These are phyloP conservation scores for Urophycis tenuis DNA, from an alignment of 2,797 vertebrate species.

Conservation along the genomic window DNA sequence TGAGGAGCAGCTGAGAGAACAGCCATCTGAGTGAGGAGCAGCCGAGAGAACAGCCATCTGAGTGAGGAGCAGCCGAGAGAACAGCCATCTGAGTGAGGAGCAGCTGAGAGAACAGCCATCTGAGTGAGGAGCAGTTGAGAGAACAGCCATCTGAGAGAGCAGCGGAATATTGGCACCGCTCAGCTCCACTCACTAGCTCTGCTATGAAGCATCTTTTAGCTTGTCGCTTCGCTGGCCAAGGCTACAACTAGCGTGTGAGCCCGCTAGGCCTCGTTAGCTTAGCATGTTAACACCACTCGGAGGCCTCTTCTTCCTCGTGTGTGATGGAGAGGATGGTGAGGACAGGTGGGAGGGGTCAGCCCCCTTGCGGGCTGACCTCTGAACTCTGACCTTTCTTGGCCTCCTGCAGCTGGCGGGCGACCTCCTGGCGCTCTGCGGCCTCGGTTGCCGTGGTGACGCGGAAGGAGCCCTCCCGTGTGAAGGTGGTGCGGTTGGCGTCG, in stretches of 20 bases:
- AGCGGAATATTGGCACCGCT: background rate
- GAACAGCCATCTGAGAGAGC: background rate
- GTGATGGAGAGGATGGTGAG: too few species aligned
- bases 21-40: too few species aligned
- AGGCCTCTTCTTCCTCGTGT: background rate
- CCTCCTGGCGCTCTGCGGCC: slow-evolving; percentile 92
- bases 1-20: too few species aligned
- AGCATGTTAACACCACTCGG: background rate
- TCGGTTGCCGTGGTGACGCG: slow-evolving; percentile 95
- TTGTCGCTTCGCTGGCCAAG: too few species aligned
- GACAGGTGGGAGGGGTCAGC: background rate
- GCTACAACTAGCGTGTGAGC: too few species aligned
- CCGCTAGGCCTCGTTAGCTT: background rate
- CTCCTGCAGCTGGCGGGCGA: slow-evolving; percentile 94
- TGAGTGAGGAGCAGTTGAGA: too few species aligned
- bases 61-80: too few species aligned
- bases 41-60: too few species aligned
- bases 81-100: too few species aligned
- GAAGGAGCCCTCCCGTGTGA: slow-evolving; percentile 96
- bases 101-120: too few species aligned
- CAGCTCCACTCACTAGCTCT: too few species aligned
- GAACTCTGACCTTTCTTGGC: slow-evolving; percentile 78
- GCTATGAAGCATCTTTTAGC: too few species aligned
- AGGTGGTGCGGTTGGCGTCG: slow-evolving; percentile 95
- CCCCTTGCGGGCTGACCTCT: background rate